Evolutionary conservation across 2,797 vertebrate genomes (phyloP), one percentile per base, ranked within the genome.

Genomic region (Australoheros facetus): DNA sequence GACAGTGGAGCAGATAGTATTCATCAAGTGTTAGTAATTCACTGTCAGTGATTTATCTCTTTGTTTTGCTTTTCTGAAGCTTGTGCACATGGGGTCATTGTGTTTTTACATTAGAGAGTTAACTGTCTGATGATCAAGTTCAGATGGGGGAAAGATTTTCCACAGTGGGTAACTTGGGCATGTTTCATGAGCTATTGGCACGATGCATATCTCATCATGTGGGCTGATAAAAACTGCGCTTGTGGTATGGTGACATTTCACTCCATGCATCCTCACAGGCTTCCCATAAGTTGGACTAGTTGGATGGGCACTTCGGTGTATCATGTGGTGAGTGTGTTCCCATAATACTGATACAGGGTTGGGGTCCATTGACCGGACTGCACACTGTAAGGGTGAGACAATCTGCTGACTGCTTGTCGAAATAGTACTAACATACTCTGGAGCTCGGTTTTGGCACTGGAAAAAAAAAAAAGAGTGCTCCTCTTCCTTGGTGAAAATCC

Each of bases 41-140:
- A 59, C 79, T 73, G 70, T 78, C 88, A 56, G 34, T 90, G 90
- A 93, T 91, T 91, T 90, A 91, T 91, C 60, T 71, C 84, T 80
- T 84, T 91, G 84, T 91, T 88, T 93, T 88, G 51, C 74, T 77
- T 88, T 82, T 88, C 75, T 75, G 32, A 84, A 83, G 70, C 78
- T 79, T 30, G 70, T 26, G 71, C 70, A 51, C 71, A 77, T 39
- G 16, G 57, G 45, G 73, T 88, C 64, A 55, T 72, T 73, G 71
- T 64, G 80, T 75, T 80, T 84, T 71, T 62, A 71, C 77, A 79
- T 85, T 81, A 60, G 37, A 64, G 21, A 58, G 58, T 71, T 69
- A 55, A 48, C 32, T 71, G 78, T 57, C 79, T 80, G 71, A 78
- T 90, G 80, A 80, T 91, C n/a, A 72, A 70, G 57, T 80, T 82